Conservation (phyloP, 2,888 invertebrate species). For the Drosophila fungiperda region DNA sequence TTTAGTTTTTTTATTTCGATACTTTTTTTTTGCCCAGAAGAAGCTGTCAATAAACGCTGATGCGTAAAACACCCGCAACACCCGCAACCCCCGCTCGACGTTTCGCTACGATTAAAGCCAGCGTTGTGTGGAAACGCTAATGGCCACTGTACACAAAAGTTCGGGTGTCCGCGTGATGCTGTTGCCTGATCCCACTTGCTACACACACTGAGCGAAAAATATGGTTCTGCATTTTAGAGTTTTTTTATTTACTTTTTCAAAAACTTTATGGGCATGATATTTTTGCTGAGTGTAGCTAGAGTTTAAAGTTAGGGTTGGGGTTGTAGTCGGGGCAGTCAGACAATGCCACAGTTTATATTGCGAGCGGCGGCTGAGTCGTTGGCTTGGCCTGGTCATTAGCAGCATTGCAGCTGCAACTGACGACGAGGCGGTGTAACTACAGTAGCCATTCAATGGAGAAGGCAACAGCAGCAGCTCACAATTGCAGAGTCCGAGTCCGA, state of each 20-base stretch:
- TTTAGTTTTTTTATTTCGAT: conserved; percentile 3
- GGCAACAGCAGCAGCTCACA: conserved; percentile 42
- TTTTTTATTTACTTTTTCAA: background rate
- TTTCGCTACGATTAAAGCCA: conserved; percentile 75
- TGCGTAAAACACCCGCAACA: conserved; percentile 75
- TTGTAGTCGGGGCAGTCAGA: conserved; percentile 47
- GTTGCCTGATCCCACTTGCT: conserved; percentile 42
- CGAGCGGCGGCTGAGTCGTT: conserved; percentile 47
- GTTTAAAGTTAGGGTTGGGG: conserved; percentile 16
- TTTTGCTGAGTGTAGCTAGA: conserved; percentile 2
- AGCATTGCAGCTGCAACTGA: conserved; percentile 76
- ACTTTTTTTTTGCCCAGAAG: conserved; percentile 26
- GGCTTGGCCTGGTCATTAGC: conserved; percentile 74
- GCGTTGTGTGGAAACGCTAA: conserved; percentile 73
- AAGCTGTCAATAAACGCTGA: conserved; percentile 72
- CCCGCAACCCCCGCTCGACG: conserved; percentile 59
- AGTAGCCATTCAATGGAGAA: conserved; percentile 57
- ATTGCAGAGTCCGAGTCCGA: conserved; percentile 44
- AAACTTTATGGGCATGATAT: background rate
- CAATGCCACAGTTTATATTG: conserved; percentile 79
- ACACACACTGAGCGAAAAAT: background rate
- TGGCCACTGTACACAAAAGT: conserved; percentile 65
- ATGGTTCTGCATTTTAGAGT: background rate
- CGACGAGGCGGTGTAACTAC: conserved; percentile 60
- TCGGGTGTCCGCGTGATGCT: conserved; percentile 61